Conservation (phyloP, 1,140 invertebrate genomes). For the Drosophila ananassae region DNA sequence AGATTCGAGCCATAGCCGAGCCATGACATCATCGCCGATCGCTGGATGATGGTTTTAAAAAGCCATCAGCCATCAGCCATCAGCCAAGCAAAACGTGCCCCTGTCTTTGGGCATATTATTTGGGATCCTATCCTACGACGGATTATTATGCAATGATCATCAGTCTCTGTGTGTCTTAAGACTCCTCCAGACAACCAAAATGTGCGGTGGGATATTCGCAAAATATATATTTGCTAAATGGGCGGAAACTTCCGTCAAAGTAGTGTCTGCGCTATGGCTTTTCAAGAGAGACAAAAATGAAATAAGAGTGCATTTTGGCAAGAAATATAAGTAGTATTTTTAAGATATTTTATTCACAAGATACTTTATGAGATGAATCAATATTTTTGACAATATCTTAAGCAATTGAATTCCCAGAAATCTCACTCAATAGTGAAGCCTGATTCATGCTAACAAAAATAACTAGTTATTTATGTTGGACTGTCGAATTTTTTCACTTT, state of each 20-base stretch:
- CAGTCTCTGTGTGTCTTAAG: slow-evolving; percentile 10
- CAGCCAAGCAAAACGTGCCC: slow-evolving; percentile 42
- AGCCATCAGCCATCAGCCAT: slow-evolving; percentile 49
- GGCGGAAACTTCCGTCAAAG: slow-evolving; percentile 49
- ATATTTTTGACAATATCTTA: slow-evolving; percentile 4
- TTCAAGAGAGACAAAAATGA: not conserved
- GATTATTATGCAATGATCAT: slow-evolving; percentile 73
- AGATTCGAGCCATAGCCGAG: slow-evolving; percentile 28
- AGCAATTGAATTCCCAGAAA: slow-evolving; percentile 25
- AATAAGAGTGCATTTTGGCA: not conserved
- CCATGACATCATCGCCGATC: slow-evolving; percentile 58
- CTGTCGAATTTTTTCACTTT: slow-evolving; percentile 30
- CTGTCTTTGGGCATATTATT: slow-evolving; percentile 3
- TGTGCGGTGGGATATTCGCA: too few species aligned
- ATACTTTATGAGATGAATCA: not conserved
- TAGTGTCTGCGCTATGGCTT: slow-evolving; percentile 8
- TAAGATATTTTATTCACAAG: too few species aligned
- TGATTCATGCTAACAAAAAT: slow-evolving; percentile 37
- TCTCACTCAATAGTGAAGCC: slow-evolving; percentile 11
- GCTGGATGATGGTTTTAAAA: slow-evolving; percentile 35
- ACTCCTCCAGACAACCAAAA: not conserved
- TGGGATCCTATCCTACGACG: slow-evolving; percentile 59
- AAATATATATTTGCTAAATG: slow-evolving; percentile 6
- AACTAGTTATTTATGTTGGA: slow-evolving; percentile 24
- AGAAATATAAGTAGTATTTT: too few species aligned